Percentiles rank a stretch among this genome's conserved stretches.
Conservation (phyloP, 2,113 vertebrate genomes). For the Camelus bactrianus region DNA sequence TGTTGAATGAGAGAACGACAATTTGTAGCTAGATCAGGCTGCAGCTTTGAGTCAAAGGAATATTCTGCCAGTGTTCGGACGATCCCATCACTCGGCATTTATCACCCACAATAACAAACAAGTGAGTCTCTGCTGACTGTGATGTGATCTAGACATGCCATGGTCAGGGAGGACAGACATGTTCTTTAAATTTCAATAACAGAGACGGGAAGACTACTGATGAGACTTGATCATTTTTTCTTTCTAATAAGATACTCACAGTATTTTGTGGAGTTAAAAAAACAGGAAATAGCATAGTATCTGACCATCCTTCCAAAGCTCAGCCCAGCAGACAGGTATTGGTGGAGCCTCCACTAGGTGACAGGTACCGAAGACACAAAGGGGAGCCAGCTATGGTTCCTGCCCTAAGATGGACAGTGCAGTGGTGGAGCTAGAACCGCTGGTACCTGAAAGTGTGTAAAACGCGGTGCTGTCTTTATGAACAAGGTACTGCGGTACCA, state of each 20-base stretch:
- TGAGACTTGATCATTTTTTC: not conserved
- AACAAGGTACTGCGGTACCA: not conserved
- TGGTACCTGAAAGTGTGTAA: not conserved
- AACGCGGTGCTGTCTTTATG: not conserved
- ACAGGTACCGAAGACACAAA: not conserved
- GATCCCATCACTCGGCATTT: not conserved
- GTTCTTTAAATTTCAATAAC: not conserved
- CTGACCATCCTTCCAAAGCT: not conserved
- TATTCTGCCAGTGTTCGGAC: too few species aligned
- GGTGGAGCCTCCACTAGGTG: not conserved
- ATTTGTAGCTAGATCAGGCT: not conserved
- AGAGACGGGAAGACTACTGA: not conserved
- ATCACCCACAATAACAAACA: not conserved
- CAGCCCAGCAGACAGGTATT: not conserved
- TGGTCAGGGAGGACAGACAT: not conserved
- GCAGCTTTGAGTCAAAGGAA: not conserved
- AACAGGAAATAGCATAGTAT: not conserved
- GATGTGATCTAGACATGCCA: not conserved
- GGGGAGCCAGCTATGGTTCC: not conserved
- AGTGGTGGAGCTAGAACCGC: not conserved
- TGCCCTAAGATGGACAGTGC: not conserved
- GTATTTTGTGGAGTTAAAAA: not conserved
- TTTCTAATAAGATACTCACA: not conserved
- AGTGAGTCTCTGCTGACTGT: not conserved
- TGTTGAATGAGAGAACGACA: not conserved